Percentiles rank a stretch among this genome's conserved stretches.
Conservation (phyloP, 2,113 vertebrate species). For the Antechinus stuartii region DNA sequence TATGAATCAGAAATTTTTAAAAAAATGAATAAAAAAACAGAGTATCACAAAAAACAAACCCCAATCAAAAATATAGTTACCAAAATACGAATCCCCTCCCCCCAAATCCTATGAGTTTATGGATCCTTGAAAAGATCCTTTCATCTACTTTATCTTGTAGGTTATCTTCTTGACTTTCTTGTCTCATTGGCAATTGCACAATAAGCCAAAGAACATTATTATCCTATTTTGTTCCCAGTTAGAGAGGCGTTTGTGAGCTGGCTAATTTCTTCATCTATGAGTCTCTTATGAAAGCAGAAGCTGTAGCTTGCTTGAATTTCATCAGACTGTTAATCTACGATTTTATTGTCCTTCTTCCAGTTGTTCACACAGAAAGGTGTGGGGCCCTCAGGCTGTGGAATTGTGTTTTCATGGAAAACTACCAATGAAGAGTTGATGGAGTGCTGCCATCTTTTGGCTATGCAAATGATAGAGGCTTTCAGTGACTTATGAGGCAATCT, state of each 20-base stretch:
- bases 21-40: background rate
- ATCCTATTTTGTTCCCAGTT: background rate
- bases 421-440: slow-evolving; percentile 53
- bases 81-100: background rate
- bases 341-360: slow-evolving; percentile 48
- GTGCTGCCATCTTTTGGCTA: slow-evolving; percentile 84
- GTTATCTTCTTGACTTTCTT: background rate
- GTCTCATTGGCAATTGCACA: background rate
- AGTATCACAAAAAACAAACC: background rate
- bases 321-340: slow-evolving; percentile 53
- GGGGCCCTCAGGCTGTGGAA: background rate
- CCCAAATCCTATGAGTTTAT: background rate
- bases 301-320: slow-evolving; percentile 25
- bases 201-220: background rate
- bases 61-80: background rate
- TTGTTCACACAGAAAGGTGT: slow-evolving; percentile 35
- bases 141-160: background rate
- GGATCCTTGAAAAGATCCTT: background rate
- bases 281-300: slow-evolving; percentile 63
- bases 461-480: slow-evolving; percentile 76
- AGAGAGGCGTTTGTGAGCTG: slow-evolving; percentile 23
- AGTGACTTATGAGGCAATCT: slow-evolving; percentile 17
- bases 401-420: slow-evolving; percentile 45
- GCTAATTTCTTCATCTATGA: slow-evolving; percentile 63
- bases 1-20: background rate